Evolutionary conservation across 2,797 vertebrate species (phyloP).

Genomic region (Aythya fuligula): DNA sequence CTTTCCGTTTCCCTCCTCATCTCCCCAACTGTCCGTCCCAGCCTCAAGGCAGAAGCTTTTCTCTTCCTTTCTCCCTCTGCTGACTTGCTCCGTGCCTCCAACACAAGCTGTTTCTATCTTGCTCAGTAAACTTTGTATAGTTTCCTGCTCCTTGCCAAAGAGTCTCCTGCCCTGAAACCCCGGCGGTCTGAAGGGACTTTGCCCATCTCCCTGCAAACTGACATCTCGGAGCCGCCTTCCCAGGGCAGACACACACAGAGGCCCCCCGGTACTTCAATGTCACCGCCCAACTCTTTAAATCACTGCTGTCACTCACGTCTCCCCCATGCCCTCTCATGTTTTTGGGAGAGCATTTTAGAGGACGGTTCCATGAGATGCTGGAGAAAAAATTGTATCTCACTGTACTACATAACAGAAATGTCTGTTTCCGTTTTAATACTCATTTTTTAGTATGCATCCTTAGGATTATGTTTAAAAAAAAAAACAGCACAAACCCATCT

Average conservation of each 20-base stretch:
- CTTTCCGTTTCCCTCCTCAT: not conserved
- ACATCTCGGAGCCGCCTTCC: not conserved
- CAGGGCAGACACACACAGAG: not conserved
- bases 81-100: fast-evolving
- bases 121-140: not conserved
- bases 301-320: not conserved
- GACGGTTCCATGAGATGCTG: not conserved
- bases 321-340: not conserved
- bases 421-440: not conserved
- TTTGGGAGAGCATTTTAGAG: not conserved
- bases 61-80: too few relatives aligned
- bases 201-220: not conserved
- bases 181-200: not conserved
- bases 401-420: not conserved
- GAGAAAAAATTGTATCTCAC: not conserved
- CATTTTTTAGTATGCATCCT: not conserved
- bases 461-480: not conserved
- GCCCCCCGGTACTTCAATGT: not conserved
- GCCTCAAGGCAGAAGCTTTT: not conserved
- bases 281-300: not conserved
- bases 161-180: not conserved
- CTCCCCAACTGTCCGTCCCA: not conserved
- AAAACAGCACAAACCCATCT: not conserved
- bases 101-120: not conserved
- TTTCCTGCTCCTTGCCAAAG: not conserved